Evolutionary conservation across 2,113 vertebrate species (phyloP).

Genomic region (Ariopsis seemanni): DNA sequence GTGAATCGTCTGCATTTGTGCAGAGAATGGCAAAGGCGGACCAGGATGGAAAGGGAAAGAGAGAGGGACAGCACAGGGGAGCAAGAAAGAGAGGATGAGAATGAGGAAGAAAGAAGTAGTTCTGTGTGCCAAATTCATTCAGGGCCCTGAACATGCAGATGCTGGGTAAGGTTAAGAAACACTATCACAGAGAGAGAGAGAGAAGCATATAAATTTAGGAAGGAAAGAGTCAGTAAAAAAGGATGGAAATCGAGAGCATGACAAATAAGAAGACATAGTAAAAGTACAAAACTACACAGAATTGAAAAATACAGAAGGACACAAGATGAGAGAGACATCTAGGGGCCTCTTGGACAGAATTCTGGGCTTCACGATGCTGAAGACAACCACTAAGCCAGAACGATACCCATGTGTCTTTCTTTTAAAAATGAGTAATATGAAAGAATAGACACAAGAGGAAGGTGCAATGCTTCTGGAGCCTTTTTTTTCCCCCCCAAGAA

Average conservation of each 20-base stretch:
- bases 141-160: slow-evolving; percentile 62
- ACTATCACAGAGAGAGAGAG: slow-evolving; percentile 23
- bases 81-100: slow-evolving; percentile 63
- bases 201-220: background rate
- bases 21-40: slow-evolving; percentile 63
- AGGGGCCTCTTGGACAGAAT: background rate
- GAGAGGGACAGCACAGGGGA: slow-evolving; percentile 56
- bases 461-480: slow-evolving; percentile 10
- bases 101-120: slow-evolving; percentile 61
- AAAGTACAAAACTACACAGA: background rate
- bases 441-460: background rate
- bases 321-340: background rate
- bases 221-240: background rate
- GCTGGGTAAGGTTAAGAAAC: slow-evolving; percentile 59
- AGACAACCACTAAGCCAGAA: slow-evolving; percentile 8
- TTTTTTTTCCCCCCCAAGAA: background rate
- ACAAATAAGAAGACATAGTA: background rate
- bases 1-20: slow-evolving; percentile 78
- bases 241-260: background rate
- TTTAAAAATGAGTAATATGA: background rate
- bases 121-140: slow-evolving; percentile 69
- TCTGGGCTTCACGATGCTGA: background rate
- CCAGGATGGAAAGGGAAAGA: slow-evolving; percentile 42
- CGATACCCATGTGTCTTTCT: background rate
- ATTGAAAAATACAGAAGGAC: background rate